These are phyloP conservation scores for Eremobia ochroleuca DNA, from an alignment of 2,888 invertebrate species.

Conservation along the genomic window DNA sequence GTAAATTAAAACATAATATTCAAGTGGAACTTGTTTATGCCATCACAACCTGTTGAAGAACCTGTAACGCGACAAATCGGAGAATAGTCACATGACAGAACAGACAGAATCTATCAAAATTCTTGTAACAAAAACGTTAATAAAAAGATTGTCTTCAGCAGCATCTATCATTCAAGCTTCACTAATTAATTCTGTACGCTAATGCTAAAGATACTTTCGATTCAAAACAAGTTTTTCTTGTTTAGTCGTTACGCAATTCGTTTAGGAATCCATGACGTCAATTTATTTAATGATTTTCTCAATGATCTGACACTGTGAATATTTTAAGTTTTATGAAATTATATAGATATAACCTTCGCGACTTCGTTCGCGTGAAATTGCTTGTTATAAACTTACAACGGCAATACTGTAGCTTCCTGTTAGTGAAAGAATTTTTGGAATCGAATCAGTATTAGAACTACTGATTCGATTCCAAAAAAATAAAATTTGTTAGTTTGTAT, in stretches of 20 bases:
- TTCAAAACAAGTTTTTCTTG: constrained; percentile 61
- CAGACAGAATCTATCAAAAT: constrained; percentile 5
- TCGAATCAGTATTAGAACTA: not conserved
- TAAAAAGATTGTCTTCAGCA: constrained; percentile 27
- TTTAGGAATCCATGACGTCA: constrained; percentile 42
- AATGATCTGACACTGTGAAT: constrained; percentile 14
- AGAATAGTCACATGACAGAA: not conserved
- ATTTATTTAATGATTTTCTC: constrained; percentile 36
- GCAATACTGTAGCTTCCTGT: not conserved
- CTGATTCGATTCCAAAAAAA: no score
- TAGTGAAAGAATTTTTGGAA: not conserved
- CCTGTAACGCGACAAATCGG: not conserved
- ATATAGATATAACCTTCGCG: no score
- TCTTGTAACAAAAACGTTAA: constrained; percentile 15
- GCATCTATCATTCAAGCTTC: constrained; percentile 44
- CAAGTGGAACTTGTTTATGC: not conserved
- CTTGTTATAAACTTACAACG: not conserved
- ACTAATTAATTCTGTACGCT: constrained; percentile 51
- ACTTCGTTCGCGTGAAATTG: not conserved
- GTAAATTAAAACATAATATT: not conserved
- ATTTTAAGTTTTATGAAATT: not conserved
- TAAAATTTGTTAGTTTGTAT: no score
- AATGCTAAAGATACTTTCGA: constrained; percentile 58
- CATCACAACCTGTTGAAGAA: not conserved
- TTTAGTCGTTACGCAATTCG: constrained; percentile 55